Evolutionary conservation across 2,888 invertebrate species (phyloP).

Genomic region (Nymphalis c-album): DNA sequence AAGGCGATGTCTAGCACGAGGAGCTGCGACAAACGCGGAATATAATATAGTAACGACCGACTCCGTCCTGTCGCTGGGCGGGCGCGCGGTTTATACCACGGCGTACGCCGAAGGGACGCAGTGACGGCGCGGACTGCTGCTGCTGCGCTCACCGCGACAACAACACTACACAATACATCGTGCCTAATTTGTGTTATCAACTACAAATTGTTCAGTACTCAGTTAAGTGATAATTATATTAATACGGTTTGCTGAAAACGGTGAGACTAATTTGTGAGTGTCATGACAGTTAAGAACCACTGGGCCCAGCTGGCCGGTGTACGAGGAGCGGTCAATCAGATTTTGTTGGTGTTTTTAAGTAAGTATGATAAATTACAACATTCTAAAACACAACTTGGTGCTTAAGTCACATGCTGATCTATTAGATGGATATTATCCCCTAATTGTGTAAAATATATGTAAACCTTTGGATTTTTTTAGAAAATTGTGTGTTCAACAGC

Average conservation of each 20-base stretch:
- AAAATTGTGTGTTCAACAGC: too few relatives aligned
- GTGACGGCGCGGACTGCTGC: neutral
- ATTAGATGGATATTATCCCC: too few relatives aligned
- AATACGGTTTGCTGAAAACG: too few relatives aligned
- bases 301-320: constrained; percentile 23
- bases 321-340: constrained; percentile 41
- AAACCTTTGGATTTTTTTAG: too few relatives aligned
- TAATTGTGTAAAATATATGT: too few relatives aligned
- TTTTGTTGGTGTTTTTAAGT: constrained; percentile 47
- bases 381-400: too few relatives aligned
- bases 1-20: neutral
- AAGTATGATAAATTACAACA: constrained; percentile 31
- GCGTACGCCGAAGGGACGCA: neutral
- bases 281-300: constrained; percentile 18
- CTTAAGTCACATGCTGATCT: too few relatives aligned
- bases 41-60: neutral
- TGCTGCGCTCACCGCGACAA: neutral
- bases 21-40: neutral
- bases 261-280: neutral
- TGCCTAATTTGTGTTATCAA: neutral
- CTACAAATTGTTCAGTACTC: too few relatives aligned
- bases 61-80: neutral
- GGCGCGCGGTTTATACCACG: neutral
- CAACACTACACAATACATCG: neutral
- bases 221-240: too few relatives aligned